Percentiles rank a stretch among this genome's conserved stretches.
phyloP scores from a whole-genome alignment of 1,140 invertebrate species.

The Thaumetopoea pityocampa region DNA sequence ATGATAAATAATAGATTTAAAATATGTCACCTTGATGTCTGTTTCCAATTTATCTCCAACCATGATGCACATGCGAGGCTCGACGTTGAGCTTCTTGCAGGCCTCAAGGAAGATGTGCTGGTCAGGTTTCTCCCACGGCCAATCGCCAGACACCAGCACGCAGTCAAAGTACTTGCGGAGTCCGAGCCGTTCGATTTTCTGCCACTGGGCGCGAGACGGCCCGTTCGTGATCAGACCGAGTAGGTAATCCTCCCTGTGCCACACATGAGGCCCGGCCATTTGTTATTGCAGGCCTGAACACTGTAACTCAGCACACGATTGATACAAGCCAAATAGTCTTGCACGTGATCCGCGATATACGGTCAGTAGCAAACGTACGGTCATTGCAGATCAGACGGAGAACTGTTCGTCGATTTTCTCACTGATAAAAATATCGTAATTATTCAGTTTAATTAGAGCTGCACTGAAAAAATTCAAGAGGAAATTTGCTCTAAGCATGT shows the following conservation, averaged over 20 bases:
- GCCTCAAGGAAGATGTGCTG: constrained; percentile 86
- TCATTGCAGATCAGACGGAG: too few relatives aligned
- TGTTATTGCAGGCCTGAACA: constrained; percentile 50
- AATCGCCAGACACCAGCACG: constrained; percentile 87
- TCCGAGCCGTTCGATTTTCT: constrained; percentile 84
- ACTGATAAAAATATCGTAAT: too few relatives aligned
- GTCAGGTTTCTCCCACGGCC: constrained; percentile 89
- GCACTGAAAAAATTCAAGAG: too few relatives aligned
- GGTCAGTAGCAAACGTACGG: not conserved
- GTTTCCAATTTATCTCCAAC: constrained; percentile 91
- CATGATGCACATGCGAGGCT: constrained; percentile 86
- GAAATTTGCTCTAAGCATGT: too few relatives aligned
- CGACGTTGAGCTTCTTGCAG: constrained; percentile 83
- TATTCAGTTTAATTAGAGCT: too few relatives aligned
- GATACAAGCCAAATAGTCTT: constrained; percentile 38
- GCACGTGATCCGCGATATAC: too few relatives aligned
- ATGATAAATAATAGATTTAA: not conserved
- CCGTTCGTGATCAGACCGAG: constrained; percentile 90
- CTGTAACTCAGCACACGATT: constrained; percentile 64
- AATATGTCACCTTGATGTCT: constrained; percentile 84
- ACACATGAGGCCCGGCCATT: constrained; percentile 58
- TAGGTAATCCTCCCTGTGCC: constrained; percentile 79
- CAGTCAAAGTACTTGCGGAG: constrained; percentile 85
- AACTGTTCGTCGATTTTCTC: too few relatives aligned
- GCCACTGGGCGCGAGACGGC: constrained; percentile 89